Percentiles rank a stretch among this genome's conserved stretches.
Evolutionary conservation across 2,113 vertebrate genomes (phyloP).

Genomic region (Phalacrocorax brasilianus): DNA sequence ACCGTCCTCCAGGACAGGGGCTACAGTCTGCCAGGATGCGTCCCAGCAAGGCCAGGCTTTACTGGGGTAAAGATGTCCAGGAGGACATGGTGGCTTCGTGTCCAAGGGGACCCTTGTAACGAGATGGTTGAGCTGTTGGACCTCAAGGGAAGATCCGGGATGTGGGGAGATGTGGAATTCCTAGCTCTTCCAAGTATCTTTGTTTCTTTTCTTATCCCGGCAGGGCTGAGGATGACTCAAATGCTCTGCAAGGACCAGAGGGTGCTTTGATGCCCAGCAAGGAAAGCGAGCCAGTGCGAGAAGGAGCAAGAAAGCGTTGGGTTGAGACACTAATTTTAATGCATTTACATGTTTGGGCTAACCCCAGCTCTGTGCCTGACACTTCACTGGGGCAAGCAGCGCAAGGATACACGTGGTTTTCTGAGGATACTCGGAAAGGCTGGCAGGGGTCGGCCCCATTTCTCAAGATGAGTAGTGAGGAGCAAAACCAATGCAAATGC

Average conservation of each 20-base stretch:
- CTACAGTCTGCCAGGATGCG: neutral
- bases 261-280: neutral
- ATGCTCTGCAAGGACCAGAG: neutral
- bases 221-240: neutral
- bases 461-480: neutral
- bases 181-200: neutral
- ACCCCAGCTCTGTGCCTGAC: neutral
- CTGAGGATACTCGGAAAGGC: neutral
- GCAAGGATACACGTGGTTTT: neutral
- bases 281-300: neutral
- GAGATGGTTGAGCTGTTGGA: neutral
- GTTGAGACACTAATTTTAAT: neutral
- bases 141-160: neutral
- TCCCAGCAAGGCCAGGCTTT: neutral
- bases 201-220: neutral
- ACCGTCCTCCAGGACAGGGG: too few relatives aligned
- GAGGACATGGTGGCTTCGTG: neutral
- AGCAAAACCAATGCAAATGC: neutral
- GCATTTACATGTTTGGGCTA: neutral
- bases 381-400: neutral
- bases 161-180: neutral
- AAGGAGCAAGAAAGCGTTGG: neutral
- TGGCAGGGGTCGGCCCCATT: neutral
- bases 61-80: neutral
- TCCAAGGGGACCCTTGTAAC: neutral